phyloP scores from a whole-genome alignment of 2,797 vertebrate species.

The Rallus crepitans region DNA sequence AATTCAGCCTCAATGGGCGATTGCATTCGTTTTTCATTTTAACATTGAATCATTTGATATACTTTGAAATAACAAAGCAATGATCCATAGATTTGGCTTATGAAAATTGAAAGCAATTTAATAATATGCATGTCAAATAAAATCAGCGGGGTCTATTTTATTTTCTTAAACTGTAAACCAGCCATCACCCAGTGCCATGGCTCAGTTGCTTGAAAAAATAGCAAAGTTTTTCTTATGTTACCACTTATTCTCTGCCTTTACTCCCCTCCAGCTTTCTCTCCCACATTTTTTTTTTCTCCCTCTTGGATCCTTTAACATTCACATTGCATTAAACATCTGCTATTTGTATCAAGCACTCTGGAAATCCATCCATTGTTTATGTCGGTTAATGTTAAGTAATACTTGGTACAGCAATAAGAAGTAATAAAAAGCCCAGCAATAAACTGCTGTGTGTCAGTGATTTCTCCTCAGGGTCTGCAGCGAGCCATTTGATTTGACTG shows the following conservation, averaged over 20 bases:
- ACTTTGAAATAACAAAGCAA: constrained; percentile 60
- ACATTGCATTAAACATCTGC: constrained; percentile 46
- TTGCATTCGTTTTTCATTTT: constrained; percentile 65
- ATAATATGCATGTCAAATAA: constrained; percentile 26
- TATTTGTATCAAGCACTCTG: constrained; percentile 45
- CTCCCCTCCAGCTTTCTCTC: not conserved
- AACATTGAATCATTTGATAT: constrained; percentile 44
- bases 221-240: not conserved
- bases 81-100: constrained; percentile 11
- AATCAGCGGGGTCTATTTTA: constrained; percentile 27
- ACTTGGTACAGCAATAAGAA: constrained; percentile 62
- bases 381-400: constrained; percentile 72
- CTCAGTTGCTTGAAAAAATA: constrained; percentile 19
- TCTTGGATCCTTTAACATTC: constrained; percentile 56
- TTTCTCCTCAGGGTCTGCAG: constrained; percentile 64
- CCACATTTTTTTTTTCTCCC: not conserved
- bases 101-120: constrained; percentile 54
- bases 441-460: constrained; percentile 58
- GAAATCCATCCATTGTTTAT: constrained; percentile 73
- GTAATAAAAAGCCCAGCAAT: constrained; percentile 67
- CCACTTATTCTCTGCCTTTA: not conserved
- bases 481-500: constrained; percentile 63
- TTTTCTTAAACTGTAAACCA: constrained; percentile 38
- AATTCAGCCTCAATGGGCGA: constrained; percentile 18
- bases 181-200: not conserved